These are phyloP conservation scores for Agrochola lychnidis DNA, from an alignment of 2,888 invertebrate species.

Conservation along the genomic window DNA sequence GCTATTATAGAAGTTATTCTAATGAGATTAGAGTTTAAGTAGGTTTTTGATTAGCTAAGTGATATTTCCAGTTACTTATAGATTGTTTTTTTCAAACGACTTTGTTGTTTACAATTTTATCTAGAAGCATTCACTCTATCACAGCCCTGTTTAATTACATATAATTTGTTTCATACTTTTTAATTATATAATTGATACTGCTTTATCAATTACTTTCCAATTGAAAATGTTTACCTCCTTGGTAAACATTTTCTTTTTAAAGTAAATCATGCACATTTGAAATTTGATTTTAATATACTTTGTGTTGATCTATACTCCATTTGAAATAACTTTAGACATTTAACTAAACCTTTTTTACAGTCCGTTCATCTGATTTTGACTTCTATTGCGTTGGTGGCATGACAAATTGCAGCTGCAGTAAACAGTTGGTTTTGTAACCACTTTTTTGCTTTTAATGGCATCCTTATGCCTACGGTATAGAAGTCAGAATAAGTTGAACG, in stretches of 20 bases:
- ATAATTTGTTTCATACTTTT: neutral
- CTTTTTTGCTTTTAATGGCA: too few relatives aligned
- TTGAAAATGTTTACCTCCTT: neutral
- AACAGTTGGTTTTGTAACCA: too few relatives aligned
- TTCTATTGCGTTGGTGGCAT: too few relatives aligned
- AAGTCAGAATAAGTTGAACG: too few relatives aligned
- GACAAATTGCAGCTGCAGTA: too few relatives aligned
- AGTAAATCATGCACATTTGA: neutral
- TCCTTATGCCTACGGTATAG: too few relatives aligned
- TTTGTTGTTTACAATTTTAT: constrained; percentile 26
- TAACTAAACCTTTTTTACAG: too few relatives aligned
- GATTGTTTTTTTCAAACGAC: constrained; percentile 1
- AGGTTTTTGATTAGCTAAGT: constrained; percentile 29
- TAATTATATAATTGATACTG: constrained; percentile 1
- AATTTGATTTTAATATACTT: neutral
- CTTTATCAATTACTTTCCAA: constrained; percentile 5
- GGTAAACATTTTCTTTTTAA: too few relatives aligned
- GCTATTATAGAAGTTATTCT: constrained; percentile 27
- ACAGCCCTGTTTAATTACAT: constrained; percentile 5
- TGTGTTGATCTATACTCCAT: neutral
- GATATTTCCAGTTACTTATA: constrained; percentile 5
- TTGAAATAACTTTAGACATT: too few relatives aligned
- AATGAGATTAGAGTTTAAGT: constrained; percentile 37
- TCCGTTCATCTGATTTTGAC: too few relatives aligned
- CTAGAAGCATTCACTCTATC: constrained; percentile 23